Percentiles rank a stretch among this genome's conserved stretches.
phyloP scores from a whole-genome alignment of 2,888 invertebrate genomes.

The Thymelicus acteon region DNA sequence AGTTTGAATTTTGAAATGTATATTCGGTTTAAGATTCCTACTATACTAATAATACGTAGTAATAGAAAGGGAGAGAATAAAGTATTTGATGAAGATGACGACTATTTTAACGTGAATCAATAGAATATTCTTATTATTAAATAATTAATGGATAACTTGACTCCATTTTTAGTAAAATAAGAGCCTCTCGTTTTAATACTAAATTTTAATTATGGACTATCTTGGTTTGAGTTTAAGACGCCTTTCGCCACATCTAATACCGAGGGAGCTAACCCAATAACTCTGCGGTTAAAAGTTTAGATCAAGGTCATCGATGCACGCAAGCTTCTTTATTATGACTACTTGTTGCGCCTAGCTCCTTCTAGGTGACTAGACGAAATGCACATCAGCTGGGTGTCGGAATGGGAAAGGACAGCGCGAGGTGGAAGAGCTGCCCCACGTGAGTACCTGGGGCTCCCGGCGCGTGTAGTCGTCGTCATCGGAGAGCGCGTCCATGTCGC shows the following conservation, averaged over 20 bases:
- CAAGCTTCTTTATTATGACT: conserved; percentile 59
- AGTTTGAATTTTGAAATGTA: background rate
- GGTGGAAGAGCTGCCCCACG: conserved; percentile 41
- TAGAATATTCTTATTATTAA: too few relatives aligned
- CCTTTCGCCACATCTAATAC: conserved; percentile 47
- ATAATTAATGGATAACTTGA: background rate
- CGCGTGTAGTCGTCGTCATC: conserved; percentile 80
- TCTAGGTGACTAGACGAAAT: conserved; percentile 25
- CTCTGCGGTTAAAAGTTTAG: conserved; percentile 59
- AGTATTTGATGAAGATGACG: too few relatives aligned
- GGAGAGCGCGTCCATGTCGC: conserved; percentile 79
- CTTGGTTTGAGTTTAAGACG: conserved; percentile 38
- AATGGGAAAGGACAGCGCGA: conserved; percentile 49
- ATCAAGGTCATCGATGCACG: conserved; percentile 75
- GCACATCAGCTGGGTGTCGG: background rate
- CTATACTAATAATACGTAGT: too few relatives aligned
- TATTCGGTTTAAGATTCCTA: too few relatives aligned
- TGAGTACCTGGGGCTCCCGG: conserved; percentile 77
- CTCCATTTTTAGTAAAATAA: background rate
- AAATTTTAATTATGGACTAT: background rate
- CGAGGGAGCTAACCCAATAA: conserved; percentile 59
- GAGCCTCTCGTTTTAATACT: background rate
- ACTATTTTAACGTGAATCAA: too few relatives aligned
- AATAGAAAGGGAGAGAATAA: too few relatives aligned
- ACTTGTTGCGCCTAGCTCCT: conserved; percentile 70